Conservation (phyloP, 2,797 vertebrate species). For the Helicolenus hilgendorfi region DNA sequence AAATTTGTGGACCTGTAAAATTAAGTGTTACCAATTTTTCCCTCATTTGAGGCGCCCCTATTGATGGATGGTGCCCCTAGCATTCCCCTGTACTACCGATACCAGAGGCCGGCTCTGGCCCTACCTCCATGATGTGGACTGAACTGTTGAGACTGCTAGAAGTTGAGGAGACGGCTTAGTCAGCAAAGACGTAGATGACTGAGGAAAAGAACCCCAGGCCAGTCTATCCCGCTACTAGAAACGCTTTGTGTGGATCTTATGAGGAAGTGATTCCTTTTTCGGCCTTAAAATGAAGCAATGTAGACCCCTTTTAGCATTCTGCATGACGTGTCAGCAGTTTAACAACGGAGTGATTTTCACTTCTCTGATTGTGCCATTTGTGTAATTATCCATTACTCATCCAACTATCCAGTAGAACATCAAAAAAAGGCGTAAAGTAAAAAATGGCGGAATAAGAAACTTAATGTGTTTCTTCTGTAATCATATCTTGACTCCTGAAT, state of each 20-base stretch:
- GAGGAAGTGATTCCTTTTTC: constrained; percentile 4
- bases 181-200: constrained; percentile 12
- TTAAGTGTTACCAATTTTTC: no score
- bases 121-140: constrained; percentile 1
- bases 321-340: background rate
- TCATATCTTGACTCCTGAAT: background rate
- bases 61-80: background rate
- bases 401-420: background rate
- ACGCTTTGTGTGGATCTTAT: constrained; percentile 9
- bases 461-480: background rate
- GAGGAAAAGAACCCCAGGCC: constrained; percentile 17
- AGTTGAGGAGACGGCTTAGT: background rate
- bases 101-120: background rate
- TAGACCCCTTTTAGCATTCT: background rate
- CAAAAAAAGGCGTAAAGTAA: background rate
- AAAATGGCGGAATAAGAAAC: background rate
- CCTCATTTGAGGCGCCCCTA: no score
- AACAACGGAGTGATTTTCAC: background rate
- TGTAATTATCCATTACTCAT: background rate
- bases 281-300: background rate
- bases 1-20: no score
- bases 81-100: background rate
- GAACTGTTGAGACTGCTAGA: constrained; percentile 11
- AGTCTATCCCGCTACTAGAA: background rate
- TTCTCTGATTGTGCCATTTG: background rate